Evolutionary conservation across 2,797 vertebrate species (phyloP).

Genomic region (Carcharodon carcharias): DNA sequence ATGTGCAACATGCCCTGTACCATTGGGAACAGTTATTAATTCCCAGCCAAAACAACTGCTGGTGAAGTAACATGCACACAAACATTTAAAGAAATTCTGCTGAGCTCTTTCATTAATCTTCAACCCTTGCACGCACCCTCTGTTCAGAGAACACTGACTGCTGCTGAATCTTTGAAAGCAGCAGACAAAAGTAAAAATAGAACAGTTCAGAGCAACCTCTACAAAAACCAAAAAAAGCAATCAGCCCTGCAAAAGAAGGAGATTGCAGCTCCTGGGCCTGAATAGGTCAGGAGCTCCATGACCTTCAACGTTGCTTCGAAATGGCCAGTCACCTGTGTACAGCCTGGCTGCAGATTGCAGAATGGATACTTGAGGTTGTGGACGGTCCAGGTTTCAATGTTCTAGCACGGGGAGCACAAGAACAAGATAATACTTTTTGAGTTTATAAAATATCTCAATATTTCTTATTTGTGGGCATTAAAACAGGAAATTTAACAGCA

Average conservation of each 20-base stretch:
- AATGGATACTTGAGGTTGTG: background rate
- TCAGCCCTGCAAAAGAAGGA: background rate
- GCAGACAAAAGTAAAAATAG: conserved; percentile 23
- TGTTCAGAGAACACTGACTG: background rate
- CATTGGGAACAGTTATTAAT: background rate
- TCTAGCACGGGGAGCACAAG: background rate
- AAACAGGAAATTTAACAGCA: background rate
- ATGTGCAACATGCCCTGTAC: background rate
- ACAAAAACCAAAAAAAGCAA: background rate
- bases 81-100: conserved; percentile 3
- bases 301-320: conserved; percentile 6
- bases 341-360: background rate
- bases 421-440: background rate
- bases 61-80: background rate
- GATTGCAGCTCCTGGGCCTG: background rate
- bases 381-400: background rate
- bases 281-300: background rate
- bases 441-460: background rate
- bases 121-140: background rate
- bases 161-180: background rate
- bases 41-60: background rate
- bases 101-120: background rate
- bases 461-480: background rate
- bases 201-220: conserved; percentile 8
- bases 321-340: background rate